A percentile compares a stretch with the other conserved stretches of the same genome.
phyloP scores from a whole-genome alignment of 2,113 vertebrate genomes.

The Parus major region DNA sequence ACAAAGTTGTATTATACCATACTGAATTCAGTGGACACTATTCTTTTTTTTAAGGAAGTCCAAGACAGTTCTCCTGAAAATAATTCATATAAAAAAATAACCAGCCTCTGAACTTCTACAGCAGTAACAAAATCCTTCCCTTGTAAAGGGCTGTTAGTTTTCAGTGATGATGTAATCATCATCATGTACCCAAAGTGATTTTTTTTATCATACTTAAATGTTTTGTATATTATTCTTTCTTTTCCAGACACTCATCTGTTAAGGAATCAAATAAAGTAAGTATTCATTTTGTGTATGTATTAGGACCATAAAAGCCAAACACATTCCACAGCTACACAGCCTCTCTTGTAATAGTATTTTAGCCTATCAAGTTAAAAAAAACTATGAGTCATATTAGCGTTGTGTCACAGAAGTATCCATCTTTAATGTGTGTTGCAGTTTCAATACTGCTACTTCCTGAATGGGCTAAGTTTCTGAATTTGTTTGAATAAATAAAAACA shows the following conservation, averaged over 20 bases:
- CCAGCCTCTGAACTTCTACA: neutral
- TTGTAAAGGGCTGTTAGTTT: neutral
- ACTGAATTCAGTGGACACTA: neutral
- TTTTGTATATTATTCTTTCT: slow-evolving; percentile 1
- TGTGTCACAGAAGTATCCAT: neutral
- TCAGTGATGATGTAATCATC: neutral
- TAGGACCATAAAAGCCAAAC: neutral
- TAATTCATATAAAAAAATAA: slow-evolving; percentile 2
- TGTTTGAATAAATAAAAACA: neutral
- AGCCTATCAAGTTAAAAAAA: neutral
- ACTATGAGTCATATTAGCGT: neutral
- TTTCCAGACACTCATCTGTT: slow-evolving; percentile 28
- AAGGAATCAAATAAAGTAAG: slow-evolving; percentile 42
- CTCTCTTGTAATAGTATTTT: neutral
- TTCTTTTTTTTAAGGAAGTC: neutral
- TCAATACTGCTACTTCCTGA: neutral
- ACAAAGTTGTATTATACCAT: neutral
- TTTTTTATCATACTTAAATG: neutral
- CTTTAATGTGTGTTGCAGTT: neutral
- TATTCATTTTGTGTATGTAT: neutral
- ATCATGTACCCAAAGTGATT: neutral
- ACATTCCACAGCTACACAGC: neutral
- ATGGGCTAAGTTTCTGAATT: neutral
- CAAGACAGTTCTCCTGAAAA: neutral
- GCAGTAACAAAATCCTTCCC: neutral